Evolutionary conservation across 2,797 vertebrate genomes (phyloP).

Genomic region (Lates japonicus): DNA sequence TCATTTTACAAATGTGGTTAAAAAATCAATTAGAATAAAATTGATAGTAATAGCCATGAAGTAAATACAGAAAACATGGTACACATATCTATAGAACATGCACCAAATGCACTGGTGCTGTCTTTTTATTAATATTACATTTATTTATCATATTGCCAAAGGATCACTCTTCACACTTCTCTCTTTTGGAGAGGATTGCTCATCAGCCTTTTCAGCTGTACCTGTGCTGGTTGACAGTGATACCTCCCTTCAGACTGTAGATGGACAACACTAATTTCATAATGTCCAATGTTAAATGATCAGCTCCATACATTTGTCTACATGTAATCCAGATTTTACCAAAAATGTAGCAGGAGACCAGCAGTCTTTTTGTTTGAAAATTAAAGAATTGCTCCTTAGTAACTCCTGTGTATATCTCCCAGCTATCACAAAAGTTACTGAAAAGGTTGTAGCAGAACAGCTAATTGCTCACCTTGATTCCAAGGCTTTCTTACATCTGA

Average conservation of each 20-base stretch:
- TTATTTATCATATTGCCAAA: too few species aligned
- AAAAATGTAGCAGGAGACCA: neutral
- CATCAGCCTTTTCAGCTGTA: neutral
- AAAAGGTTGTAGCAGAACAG: too few species aligned
- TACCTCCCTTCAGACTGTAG: neutral
- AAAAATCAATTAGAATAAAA: neutral
- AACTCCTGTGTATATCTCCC: too few species aligned
- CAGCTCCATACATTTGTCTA: neutral
- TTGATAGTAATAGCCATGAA: neutral
- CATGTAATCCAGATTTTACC: neutral
- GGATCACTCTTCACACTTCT: too few species aligned
- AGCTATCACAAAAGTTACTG: too few species aligned
- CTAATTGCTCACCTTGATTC: too few species aligned
- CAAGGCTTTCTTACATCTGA: too few species aligned
- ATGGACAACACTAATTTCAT: neutral
- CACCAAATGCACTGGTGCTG: too few species aligned
- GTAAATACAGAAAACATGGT: too few species aligned
- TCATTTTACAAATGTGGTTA: conserved; percentile 2
- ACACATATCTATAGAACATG: too few species aligned
- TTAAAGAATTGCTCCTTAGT: neutral
- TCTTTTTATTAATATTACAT: too few species aligned
- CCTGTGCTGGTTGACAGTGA: neutral
- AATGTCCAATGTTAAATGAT: neutral
- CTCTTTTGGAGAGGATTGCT: neutral
- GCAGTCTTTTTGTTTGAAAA: neutral